phyloP scores from a whole-genome alignment of 2,113 vertebrate species.

The Marmota monax region DNA sequence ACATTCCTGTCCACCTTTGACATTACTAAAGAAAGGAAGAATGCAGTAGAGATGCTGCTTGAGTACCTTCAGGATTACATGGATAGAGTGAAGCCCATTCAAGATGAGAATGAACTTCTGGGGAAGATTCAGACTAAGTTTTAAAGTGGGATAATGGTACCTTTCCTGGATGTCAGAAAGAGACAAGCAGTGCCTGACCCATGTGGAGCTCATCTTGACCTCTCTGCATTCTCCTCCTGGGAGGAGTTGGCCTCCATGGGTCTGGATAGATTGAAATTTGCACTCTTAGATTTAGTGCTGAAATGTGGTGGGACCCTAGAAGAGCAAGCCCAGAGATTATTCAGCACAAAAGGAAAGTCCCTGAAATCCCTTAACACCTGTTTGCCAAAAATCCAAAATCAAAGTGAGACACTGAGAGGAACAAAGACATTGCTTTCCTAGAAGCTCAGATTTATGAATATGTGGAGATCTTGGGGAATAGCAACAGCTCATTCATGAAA shows the following conservation, averaged over 20 bases:
- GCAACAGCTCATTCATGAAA: slow-evolving; percentile 97
- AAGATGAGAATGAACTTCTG: slow-evolving; percentile 98
- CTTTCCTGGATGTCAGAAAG: slow-evolving; percentile 99
- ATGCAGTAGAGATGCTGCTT: slow-evolving; percentile 97
- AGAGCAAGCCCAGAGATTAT: slow-evolving; percentile 96
- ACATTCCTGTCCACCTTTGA: slow-evolving; percentile 98
- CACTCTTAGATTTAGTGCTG: slow-evolving; percentile 95
- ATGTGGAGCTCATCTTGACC: slow-evolving; percentile 97
- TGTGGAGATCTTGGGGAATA: slow-evolving; percentile 98
- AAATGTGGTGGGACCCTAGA: slow-evolving; percentile 99
- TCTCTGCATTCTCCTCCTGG: slow-evolving; percentile 99
- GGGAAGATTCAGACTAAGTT: slow-evolving; percentile 96
- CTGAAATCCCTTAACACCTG: slow-evolving; percentile 95
- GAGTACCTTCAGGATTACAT: slow-evolving; percentile 98
- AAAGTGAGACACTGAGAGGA: slow-evolving; percentile 97
- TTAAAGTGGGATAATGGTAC: slow-evolving; percentile 98
- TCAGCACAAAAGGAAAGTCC: slow-evolving; percentile 98
- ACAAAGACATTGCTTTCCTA: slow-evolving; percentile 97
- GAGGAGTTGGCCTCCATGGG: slow-evolving; percentile 99
- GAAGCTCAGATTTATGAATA: slow-evolving; percentile 99
- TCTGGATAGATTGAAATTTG: slow-evolving; percentile 98
- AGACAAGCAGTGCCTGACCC: slow-evolving; percentile 98
- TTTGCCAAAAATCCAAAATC: slow-evolving; percentile 98
- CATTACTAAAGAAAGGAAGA: slow-evolving; percentile 98
- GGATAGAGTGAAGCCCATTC: slow-evolving; percentile 95